Conservation (phyloP, 1,140 invertebrate genomes). For the Helicoverpa zea region DNA sequence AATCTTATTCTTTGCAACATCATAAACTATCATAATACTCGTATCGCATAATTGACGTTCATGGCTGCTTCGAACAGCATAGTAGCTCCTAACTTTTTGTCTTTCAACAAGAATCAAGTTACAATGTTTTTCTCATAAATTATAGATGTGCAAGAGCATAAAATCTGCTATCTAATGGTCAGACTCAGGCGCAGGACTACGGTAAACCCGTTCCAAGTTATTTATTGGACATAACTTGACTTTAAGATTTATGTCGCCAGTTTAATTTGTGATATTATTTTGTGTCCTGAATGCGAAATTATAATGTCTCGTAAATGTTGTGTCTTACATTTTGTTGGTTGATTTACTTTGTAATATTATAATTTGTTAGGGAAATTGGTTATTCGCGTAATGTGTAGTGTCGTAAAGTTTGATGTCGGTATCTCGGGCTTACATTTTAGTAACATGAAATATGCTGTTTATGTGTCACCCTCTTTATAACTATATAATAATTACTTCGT, state of each 20-base stretch:
- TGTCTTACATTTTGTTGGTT: constrained; percentile 33
- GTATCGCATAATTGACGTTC: constrained; percentile 29
- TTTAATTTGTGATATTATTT: constrained; percentile 46
- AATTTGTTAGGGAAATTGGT: constrained; percentile 30
- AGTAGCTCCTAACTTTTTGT: constrained; percentile 40
- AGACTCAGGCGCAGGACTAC: constrained; percentile 14
- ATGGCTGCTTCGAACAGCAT: constrained; percentile 34
- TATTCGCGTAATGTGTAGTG: background rate
- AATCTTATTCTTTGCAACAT: constrained; percentile 33
- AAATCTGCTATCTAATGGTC: constrained; percentile 39
- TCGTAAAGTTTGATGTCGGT: constrained; percentile 12
- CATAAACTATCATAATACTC: constrained; percentile 24
- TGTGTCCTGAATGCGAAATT: constrained; percentile 31
- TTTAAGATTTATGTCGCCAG: constrained; percentile 14
- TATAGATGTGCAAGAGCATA: constrained; percentile 40
- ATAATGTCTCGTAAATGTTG: constrained; percentile 28
- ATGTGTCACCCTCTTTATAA: background rate
- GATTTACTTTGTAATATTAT: constrained; percentile 42
- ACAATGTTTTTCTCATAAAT: constrained; percentile 49
- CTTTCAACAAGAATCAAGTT: constrained; percentile 43
- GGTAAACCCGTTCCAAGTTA: constrained; percentile 35
- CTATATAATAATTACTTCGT: no score
- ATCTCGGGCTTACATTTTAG: background rate
- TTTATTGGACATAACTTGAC: constrained; percentile 38
- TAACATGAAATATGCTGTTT: background rate